These are phyloP conservation scores for Malurus leucopterus DNA, from an alignment of 2,797 vertebrate species.

Conservation along the genomic window DNA sequence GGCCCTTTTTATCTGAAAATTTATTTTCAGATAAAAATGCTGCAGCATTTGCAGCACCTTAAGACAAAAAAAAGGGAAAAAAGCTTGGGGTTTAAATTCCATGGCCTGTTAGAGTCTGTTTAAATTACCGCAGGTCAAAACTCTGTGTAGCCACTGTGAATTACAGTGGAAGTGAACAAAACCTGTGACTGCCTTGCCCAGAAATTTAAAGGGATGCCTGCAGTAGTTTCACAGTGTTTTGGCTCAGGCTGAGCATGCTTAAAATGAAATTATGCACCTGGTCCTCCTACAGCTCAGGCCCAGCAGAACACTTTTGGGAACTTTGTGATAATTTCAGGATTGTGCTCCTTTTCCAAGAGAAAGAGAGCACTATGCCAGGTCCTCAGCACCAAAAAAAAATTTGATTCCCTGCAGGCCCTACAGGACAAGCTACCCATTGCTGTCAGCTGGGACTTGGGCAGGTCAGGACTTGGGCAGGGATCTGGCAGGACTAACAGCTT, in stretches of 20 bases:
- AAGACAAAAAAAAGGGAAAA: not conserved
- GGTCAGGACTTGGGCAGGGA: not conserved
- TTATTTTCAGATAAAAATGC: not conserved
- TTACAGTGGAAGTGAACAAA: not conserved
- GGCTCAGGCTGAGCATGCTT: not conserved
- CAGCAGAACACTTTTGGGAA: not conserved
- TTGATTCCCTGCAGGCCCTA: not conserved
- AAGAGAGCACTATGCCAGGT: rapidly evolving
- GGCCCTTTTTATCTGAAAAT: not conserved
- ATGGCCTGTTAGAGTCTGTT: not conserved
- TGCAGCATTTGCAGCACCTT: not conserved
- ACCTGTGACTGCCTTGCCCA: not conserved
- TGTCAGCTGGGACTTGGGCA: not conserved
- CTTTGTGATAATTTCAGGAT: not conserved
- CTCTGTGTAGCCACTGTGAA: not conserved
- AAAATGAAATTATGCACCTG: not conserved
- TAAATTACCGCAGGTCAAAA: not conserved
- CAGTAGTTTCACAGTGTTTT: not conserved
- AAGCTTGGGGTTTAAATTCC: not conserved
- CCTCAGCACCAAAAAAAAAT: not conserved
- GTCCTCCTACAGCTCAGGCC: not conserved
- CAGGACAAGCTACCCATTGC: not conserved
- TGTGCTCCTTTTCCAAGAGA: not conserved
- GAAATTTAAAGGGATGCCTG: not conserved
- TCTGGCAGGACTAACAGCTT: not conserved